A percentile compares a stretch with the other conserved stretches of the same genome.
Conservation (phyloP, 2,888 invertebrate species). For the Xestia sexstrigata region DNA sequence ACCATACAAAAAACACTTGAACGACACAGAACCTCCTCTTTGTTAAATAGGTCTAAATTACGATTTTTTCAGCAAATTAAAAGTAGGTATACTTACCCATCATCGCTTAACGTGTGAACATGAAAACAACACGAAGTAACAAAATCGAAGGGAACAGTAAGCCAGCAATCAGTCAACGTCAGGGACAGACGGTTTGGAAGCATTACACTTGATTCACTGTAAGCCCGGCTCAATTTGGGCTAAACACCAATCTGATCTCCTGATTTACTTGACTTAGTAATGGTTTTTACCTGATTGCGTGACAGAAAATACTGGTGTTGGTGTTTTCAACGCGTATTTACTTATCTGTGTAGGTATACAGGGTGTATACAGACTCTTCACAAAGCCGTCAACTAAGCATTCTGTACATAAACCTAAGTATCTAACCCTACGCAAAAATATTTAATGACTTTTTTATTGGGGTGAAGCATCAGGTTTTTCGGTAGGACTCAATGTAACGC, state of each 20-base stretch:
- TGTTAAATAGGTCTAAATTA: not conserved
- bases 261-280: conserved; percentile 2
- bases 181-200: conserved; percentile 22
- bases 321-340: not conserved
- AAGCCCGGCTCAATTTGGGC: conserved; percentile 21
- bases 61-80: no score
- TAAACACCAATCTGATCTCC: conserved; percentile 13
- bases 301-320: not conserved
- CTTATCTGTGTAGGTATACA: not conserved
- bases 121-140: conserved; percentile 6
- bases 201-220: conserved; percentile 31
- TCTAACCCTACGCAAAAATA: no score
- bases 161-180: conserved; percentile 56
- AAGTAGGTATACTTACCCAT: not conserved
- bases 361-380: no score
- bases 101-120: not conserved
- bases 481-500: no score
- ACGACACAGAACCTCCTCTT: not conserved
- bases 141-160: conserved; percentile 12
- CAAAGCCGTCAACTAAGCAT: no score
- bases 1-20: not conserved
- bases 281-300: not conserved
- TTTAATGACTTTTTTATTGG: no score
- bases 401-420: no score
- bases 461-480: no score